Evolutionary conservation across 1,140 invertebrate genomes (phyloP), one percentile per base, ranked within the genome.

Genomic region (Sycophaga agraensis): DNA sequence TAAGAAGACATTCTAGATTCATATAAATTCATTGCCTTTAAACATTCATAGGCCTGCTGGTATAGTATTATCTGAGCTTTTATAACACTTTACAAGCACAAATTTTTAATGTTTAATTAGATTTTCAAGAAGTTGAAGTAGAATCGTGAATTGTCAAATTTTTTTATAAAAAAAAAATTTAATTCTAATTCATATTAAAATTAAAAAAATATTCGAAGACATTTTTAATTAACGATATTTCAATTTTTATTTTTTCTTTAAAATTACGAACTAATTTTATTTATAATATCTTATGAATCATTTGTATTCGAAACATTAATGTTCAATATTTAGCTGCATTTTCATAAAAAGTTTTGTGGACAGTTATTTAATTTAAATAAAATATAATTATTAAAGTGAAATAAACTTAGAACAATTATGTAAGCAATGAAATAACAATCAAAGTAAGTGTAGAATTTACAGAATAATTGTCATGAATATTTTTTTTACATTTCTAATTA

Each of bases 11-110:
- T 34, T 48, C 26, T 45, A 24, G 8, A 58, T 62, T 62, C 43
- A 65, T 62, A 59, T 60, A 43, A 42, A 14, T 37, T 51, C n/a
- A 57, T 48, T 57, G 21, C 55, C 34, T 45, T 56, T 57, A 12
- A 48, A 16, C 0, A 45, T 56, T 56, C 14, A 12, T 48, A 57
- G 34, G 43, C 55, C 43, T 57, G 31, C 21, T 48, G 34, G 34
- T 57, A 48, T 40, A 57, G 43, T 48, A 57, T 35, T 16, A 11
- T 48, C 22, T 57, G 21, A 57, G 34, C 21, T 46, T 57, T 48
- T 57, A 16, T 9, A 35, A 48, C 5, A 28, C 34, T 56, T 56
- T 56, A 35, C 17, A 43, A 55, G 26, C 53, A 21, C 46, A 12
- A 28, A 42, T 31, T 19, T 16, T n/a, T n/a, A n/a, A 31, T n/a